A percentile compares a stretch with the other conserved stretches of the same genome.
These are phyloP conservation scores for Sitta carolinensis DNA, from an alignment of 2,797 vertebrate species.

Conservation along the genomic window DNA sequence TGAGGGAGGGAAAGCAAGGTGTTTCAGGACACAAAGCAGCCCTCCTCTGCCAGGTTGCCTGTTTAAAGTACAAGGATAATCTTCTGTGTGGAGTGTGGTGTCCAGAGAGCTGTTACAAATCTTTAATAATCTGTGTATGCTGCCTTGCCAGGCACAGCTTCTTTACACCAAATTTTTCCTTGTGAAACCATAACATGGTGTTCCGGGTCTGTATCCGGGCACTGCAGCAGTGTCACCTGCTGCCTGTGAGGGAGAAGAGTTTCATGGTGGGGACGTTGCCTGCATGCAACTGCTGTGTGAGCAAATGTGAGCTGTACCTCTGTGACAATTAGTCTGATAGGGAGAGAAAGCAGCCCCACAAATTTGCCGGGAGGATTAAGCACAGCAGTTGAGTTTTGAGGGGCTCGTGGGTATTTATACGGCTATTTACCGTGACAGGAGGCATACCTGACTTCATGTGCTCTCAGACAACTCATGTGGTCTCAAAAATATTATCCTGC, in stretches of 20 bases:
- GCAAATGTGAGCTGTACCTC: not conserved
- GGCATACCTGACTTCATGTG: not conserved
- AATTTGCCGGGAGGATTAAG: not conserved
- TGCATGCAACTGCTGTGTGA: not conserved
- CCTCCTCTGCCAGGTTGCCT: not conserved
- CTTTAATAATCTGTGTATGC: not conserved
- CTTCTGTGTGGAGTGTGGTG: not conserved
- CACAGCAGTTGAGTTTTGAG: not conserved
- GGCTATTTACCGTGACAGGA: not conserved
- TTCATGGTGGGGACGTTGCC: rapidly evolving
- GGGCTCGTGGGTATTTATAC: not conserved
- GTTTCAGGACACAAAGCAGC: not conserved
- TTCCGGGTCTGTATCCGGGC: rapidly evolving
- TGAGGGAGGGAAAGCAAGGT: not conserved
- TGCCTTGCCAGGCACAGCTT: not conserved
- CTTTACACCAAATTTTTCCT: not conserved
- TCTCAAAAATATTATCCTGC: not conserved
- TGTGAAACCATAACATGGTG: not conserved
- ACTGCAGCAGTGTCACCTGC: not conserved
- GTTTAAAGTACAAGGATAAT: not conserved
- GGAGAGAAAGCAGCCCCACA: not conserved
- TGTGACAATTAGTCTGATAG: not conserved
- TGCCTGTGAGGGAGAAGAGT: not conserved
- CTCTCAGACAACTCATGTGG: not conserved
- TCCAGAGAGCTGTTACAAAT: not conserved